Base-by-base conservation (phyloP, 2,113 vertebrate species). In the Pseudopodoces humilis region DNA sequence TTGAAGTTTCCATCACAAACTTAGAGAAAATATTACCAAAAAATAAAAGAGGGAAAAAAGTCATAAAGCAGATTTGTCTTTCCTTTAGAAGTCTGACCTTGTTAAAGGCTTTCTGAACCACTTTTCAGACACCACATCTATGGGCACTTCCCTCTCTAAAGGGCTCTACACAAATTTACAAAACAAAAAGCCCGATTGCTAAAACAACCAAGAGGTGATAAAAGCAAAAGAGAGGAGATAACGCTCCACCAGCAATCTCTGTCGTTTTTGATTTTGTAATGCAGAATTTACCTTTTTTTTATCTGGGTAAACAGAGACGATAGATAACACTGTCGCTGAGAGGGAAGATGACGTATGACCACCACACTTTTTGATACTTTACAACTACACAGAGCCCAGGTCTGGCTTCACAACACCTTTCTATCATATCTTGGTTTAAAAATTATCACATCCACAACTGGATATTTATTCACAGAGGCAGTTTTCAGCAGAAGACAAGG, bases 201-300 rank as follows among this genome's bases (percentile, higher is more conserved):
- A 60, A 87, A 96, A 86, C 70, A 86, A 84, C 74, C 59, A 39
- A 69, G 41, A 72, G 17, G 16, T 44, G 81, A 87, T 68, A 84
- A 94, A 90, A 90, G 49, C 90, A 81, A 86, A 50, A 28, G 33
- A 5, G 0, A 58, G 13, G 52, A 95, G 89, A 96, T 96, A 84
- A 91, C 64, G 23, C 47, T 27, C 43, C 52, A 58, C n/a, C 64
- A 75, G 80, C 84, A 83, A 79, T 39, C 69, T 86, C 65, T 90
- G 70, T 14, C 86, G 81, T 52, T 90, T 70, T 79, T 78, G 94
- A 91, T 92, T 94, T 91, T 91, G 62, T 84, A 95, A 96, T 53
- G 44, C 4, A 64, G 53, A 83, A 88, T 96, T 96, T 95, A 85
- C 90, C 84, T 94, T 92, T 49, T 83, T 85, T 88, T 94, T 90